A percentile compares a stretch with the other conserved stretches of the same genome.
Evolutionary conservation across 2,888 invertebrate species (phyloP).

Genomic region (Carabus problematicus): DNA sequence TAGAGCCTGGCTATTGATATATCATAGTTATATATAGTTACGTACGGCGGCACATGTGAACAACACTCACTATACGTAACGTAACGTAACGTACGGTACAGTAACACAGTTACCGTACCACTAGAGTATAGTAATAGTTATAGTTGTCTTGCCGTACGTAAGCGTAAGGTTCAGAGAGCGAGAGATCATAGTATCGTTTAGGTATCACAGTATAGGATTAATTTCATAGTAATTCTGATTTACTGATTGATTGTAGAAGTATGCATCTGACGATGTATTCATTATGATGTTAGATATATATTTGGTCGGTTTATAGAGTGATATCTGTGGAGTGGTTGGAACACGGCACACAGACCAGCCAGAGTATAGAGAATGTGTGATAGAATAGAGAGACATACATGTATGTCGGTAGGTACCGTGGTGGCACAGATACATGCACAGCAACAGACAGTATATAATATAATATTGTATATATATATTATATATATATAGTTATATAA

Average conservation of each 20-base stretch:
- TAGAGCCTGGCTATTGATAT: slow-evolving; percentile 18
- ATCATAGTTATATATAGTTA: not conserved
- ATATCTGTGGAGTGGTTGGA: slow-evolving; percentile 43
- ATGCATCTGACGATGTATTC: slow-evolving; percentile 25
- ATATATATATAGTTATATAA: slow-evolving; percentile 21
- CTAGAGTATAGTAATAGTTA: too few species aligned
- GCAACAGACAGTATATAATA: slow-evolving; percentile 43
- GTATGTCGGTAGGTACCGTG: slow-evolving; percentile 43
- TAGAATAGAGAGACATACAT: slow-evolving; percentile 42
- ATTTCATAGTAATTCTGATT: too few species aligned
- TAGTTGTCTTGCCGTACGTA: too few species aligned
- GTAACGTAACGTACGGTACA: too few species aligned
- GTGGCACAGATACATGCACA: slow-evolving; percentile 43
- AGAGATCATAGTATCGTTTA: too few species aligned
- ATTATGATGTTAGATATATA: slow-evolving; percentile 11
- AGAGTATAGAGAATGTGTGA: slow-evolving; percentile 43
- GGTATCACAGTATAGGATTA: too few species aligned
- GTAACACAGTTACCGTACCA: too few species aligned
- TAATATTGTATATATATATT: slow-evolving; percentile 29
- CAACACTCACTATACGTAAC: too few species aligned
- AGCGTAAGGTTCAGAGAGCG: too few species aligned
- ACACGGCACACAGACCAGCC: slow-evolving; percentile 42
- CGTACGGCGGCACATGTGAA: too few species aligned
- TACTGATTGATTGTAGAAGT: slow-evolving; percentile 19
- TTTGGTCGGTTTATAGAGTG: slow-evolving; percentile 41